These are phyloP conservation scores for Antheraea mylitta DNA, from an alignment of 1,140 invertebrate species.

Conservation along the genomic window DNA sequence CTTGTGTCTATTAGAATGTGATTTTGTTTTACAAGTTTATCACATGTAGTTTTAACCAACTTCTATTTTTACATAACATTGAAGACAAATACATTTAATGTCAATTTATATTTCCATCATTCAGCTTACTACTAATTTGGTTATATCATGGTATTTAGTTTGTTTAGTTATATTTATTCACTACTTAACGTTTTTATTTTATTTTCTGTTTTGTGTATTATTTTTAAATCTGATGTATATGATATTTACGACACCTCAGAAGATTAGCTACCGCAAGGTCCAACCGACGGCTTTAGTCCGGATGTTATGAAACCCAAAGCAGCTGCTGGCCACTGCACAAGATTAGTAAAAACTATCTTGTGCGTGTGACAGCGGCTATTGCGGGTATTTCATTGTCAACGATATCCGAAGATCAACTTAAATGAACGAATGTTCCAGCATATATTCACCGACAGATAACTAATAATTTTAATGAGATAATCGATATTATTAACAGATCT, in stretches of 20 bases:
- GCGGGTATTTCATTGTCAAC: constrained; percentile 82
- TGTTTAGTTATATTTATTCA: neutral
- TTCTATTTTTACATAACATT: no score
- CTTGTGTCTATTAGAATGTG: no score
- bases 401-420: constrained; percentile 14
- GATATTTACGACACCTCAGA: constrained; percentile 9
- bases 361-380: constrained; percentile 98
- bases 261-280: constrained; percentile 17
- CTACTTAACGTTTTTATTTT: neutral
- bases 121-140: no score
- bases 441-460: neutral
- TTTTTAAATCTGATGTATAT: neutral
- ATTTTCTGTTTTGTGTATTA: neutral
- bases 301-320: constrained; percentile 84
- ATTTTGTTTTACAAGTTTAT: no score
- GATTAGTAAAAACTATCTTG: constrained; percentile 92
- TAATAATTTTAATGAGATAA: neutral
- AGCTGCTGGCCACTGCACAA: constrained; percentile 98
- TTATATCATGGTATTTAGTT: neutral
- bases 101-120: no score
- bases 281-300: constrained; percentile 13
- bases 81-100: no score
- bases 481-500: neutral
- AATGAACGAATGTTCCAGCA: neutral
- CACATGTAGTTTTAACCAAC: no score